Evolutionary conservation across 2,888 invertebrate species (phyloP).

Genomic region (Litoditis marina): DNA sequence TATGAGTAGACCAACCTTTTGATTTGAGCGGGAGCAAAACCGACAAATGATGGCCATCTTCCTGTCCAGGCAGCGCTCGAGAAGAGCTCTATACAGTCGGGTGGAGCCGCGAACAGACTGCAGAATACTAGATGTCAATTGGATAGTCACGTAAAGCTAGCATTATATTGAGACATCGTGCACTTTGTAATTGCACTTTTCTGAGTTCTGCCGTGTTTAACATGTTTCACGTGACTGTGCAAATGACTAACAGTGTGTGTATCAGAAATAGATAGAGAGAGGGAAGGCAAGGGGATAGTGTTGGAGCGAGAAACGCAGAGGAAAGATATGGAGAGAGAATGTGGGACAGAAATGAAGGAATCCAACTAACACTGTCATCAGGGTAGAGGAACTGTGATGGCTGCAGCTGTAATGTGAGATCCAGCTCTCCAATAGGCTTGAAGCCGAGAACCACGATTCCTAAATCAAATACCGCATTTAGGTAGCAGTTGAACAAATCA

Average conservation of each 20-base stretch:
- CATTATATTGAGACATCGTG: background rate
- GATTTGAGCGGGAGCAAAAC: conserved; percentile 12
- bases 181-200: no score
- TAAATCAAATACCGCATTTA: no score
- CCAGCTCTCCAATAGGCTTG: conserved; percentile 6
- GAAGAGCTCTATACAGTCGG: conserved; percentile 5
- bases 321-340: no score
- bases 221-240: no score
- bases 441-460: conserved; percentile 12
- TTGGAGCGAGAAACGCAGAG: no score
- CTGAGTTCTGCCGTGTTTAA: no score
- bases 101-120: conserved; percentile 14
- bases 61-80: conserved; percentile 4
- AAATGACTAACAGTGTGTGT: no score
- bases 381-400: conserved; percentile 10
- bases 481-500: no score
- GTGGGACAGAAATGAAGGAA: background rate
- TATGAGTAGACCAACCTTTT: conserved; percentile 13
- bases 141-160: background rate
- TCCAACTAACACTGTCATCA: conserved; percentile 12
- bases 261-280: no score
- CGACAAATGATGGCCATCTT: conserved; percentile 15
- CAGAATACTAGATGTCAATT: background rate
- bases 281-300: no score
- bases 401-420: conserved; percentile 6